A percentile compares a stretch with the other conserved stretches of the same genome.
These are phyloP conservation scores for Drosophila emarginata DNA, from an alignment of 2,888 invertebrate species.

Conservation along the genomic window DNA sequence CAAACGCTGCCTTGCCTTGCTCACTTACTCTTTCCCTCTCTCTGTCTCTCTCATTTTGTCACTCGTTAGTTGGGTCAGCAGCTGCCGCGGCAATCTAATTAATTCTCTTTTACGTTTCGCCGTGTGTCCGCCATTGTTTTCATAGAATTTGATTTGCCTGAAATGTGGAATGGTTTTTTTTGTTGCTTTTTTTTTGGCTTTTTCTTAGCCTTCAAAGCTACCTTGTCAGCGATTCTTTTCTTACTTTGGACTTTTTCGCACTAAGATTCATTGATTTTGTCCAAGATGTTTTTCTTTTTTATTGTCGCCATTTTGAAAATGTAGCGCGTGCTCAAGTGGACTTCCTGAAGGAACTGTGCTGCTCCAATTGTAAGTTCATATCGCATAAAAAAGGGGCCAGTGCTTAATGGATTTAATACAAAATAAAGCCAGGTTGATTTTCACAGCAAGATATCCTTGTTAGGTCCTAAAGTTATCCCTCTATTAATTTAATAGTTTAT, in stretches of 20 bases:
- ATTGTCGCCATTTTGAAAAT: constrained; percentile 64
- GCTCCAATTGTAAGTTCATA: constrained; percentile 49
- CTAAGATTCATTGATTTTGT: constrained; percentile 54
- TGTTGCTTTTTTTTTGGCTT: constrained; percentile 27
- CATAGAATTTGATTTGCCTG: constrained; percentile 51
- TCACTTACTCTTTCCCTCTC: constrained; percentile 20
- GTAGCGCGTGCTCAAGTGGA: constrained; percentile 60
- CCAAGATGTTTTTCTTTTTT: constrained; percentile 28
- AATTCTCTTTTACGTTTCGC: constrained; percentile 62
- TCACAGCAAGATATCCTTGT: too few species aligned
- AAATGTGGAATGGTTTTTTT: constrained; percentile 34
- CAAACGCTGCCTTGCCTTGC: constrained; percentile 30
- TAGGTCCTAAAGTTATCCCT: too few species aligned
- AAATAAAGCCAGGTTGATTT: too few species aligned
- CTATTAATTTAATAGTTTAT: too few species aligned
- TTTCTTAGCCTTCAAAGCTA: constrained; percentile 21
- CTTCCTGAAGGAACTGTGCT: constrained; percentile 2
- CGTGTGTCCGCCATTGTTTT: constrained; percentile 58
- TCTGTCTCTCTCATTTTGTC: background rate
- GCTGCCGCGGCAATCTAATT: constrained; percentile 75
- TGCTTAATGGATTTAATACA: background rate
- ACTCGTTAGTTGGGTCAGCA: constrained; percentile 44
- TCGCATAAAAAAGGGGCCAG: constrained; percentile 30
- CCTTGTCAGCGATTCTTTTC: constrained; percentile 33
- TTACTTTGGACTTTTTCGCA: constrained; percentile 47